Evolutionary conservation across 2,113 vertebrate species (phyloP).

Genomic region (Orientallactaga bullata): DNA sequence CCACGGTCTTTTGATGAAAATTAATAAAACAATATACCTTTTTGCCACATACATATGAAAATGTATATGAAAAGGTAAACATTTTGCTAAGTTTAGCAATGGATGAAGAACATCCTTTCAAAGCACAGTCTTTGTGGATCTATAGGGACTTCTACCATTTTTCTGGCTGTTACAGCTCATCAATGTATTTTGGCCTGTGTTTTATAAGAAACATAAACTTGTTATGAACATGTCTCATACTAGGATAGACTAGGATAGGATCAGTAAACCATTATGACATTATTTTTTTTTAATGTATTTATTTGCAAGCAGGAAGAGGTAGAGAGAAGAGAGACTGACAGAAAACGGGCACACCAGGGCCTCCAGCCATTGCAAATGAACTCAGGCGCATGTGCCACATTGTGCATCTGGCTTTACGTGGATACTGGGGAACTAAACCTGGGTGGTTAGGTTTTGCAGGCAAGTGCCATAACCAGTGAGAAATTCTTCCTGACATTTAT

Average conservation of each 20-base stretch:
- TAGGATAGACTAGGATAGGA: background rate
- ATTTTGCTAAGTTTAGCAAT: background rate
- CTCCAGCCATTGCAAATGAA: too few species aligned
- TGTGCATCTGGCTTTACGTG: too few species aligned
- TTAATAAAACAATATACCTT: background rate
- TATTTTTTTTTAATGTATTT: background rate
- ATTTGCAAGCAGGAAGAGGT: too few species aligned
- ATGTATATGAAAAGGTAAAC: background rate
- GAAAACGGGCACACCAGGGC: too few species aligned
- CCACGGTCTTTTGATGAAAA: background rate
- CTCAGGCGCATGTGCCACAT: too few species aligned
- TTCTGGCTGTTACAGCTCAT: background rate
- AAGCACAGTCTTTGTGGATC: background rate
- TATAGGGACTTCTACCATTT: background rate
- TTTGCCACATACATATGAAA: background rate
- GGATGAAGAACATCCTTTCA: background rate
- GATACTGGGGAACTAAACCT: too few species aligned
- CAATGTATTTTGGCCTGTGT: background rate
- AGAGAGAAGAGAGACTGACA: too few species aligned
- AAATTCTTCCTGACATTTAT: background rate
- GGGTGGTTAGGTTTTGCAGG: too few species aligned
- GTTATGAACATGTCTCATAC: background rate
- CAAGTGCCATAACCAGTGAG: too few species aligned
- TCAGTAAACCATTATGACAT: background rate
- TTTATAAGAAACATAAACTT: background rate